A percentile compares a stretch with the other conserved stretches of the same genome.
These are phyloP conservation scores for Oryzias melastigma DNA, from an alignment of 2,113 vertebrate genomes.

Conservation along the genomic window DNA sequence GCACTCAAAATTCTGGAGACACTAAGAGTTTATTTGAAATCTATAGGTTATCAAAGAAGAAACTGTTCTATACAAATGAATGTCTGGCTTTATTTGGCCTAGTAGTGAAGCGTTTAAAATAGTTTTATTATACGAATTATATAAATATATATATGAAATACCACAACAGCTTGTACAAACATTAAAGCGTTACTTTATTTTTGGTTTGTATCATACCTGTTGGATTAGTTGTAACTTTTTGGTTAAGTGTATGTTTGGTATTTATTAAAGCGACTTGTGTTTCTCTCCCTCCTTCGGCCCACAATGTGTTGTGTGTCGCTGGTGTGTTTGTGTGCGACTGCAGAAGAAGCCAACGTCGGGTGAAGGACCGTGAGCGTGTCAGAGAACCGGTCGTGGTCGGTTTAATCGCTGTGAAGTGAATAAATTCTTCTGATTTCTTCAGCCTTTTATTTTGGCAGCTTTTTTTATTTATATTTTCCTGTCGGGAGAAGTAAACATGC, in stretches of 20 bases:
- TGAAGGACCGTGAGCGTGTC: slow-evolving; percentile 70
- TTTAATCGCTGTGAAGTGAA: slow-evolving; percentile 91
- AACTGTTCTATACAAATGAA: slow-evolving; percentile 89
- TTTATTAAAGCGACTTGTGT: slow-evolving; percentile 89
- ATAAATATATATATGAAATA: slow-evolving; percentile 82
- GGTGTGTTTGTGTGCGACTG: slow-evolving; percentile 37
- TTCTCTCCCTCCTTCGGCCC: slow-evolving; percentile 82
- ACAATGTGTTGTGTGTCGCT: slow-evolving; percentile 77
- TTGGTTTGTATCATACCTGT: slow-evolving; percentile 93
- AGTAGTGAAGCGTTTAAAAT: slow-evolving; percentile 86
- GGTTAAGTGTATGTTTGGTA: slow-evolving; percentile 88
- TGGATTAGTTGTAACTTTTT: slow-evolving; percentile 87
- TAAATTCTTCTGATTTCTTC: slow-evolving; percentile 87
- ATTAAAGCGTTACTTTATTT: slow-evolving; percentile 92
- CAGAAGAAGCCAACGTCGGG: slow-evolving; percentile 68
- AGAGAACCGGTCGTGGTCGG: slow-evolving; percentile 80
- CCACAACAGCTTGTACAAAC: slow-evolving; percentile 93
- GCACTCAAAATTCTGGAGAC: slow-evolving; percentile 76
- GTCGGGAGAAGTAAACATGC: slow-evolving; percentile 1
- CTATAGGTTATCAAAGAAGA: slow-evolving; percentile 76
- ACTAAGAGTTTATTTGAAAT: slow-evolving; percentile 74
- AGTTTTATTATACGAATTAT: slow-evolving; percentile 86
- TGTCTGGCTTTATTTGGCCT: slow-evolving; percentile 94
- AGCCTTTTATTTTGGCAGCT: slow-evolving; percentile 41
- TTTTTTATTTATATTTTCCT: slow-evolving; percentile 5